These are phyloP conservation scores for Sebastes variabilis DNA, from an alignment of 2,797 vertebrate species.

Conservation along the genomic window DNA sequence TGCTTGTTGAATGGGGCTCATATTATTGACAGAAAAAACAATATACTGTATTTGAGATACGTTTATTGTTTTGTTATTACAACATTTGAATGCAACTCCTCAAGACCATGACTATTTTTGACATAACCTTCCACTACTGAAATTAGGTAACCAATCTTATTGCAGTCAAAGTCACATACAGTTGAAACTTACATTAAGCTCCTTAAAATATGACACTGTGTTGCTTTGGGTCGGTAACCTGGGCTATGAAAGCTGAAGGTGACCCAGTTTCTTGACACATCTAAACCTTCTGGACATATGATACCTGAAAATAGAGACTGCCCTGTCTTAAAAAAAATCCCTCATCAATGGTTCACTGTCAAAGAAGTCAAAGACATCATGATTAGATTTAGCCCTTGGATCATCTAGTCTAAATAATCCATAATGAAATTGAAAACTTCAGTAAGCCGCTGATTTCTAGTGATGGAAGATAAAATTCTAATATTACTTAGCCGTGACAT, in stretches of 20 bases:
- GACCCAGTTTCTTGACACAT: conserved; percentile 41
- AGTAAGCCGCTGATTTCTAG: background rate
- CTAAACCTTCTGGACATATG: conserved; percentile 48
- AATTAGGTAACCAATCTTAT: background rate
- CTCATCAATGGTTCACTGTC: conserved; percentile 27
- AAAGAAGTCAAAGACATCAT: background rate
- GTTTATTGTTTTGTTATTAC: background rate
- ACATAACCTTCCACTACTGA: background rate
- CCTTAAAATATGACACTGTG: conserved; percentile 15
- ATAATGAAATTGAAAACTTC: background rate
- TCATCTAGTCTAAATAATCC: conserved; percentile 17
- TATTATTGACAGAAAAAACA: background rate
- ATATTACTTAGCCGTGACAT: background rate
- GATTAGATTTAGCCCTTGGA: conserved; percentile 6
- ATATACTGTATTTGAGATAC: background rate
- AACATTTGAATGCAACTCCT: background rate
- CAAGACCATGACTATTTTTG: background rate
- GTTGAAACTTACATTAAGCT: background rate
- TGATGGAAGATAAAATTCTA: background rate
- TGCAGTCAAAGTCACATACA: background rate
- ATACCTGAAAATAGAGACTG: conserved; percentile 57
- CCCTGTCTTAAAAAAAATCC: conserved; percentile 36
- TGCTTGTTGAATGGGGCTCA: background rate
- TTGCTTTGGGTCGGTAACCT: conserved; percentile 16
- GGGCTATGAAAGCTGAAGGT: conserved; percentile 20